Conservation (phyloP, 2,797 vertebrate species). For the Microtus agrestis region DNA sequence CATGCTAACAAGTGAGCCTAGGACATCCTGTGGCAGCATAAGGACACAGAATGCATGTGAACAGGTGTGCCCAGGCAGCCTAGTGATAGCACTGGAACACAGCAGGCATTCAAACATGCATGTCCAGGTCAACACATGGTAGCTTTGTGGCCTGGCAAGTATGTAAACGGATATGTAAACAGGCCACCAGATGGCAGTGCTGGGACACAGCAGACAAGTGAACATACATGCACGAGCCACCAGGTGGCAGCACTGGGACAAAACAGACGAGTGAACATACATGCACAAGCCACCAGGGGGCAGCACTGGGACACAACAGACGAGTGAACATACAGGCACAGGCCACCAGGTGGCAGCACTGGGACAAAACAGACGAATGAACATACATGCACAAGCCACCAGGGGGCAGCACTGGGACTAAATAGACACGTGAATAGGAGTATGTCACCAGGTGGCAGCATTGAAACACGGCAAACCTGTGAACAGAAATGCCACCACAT, state of each 20-base stretch:
- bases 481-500: neutral
- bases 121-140: neutral
- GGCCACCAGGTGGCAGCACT: neutral
- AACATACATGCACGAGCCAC: neutral
- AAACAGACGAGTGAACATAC: neutral
- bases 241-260: neutral
- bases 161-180: neutral
- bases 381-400: neutral
- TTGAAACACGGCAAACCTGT: too few species aligned
- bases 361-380: neutral
- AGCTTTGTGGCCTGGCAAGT: neutral
- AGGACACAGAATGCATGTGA: neutral
- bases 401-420: neutral
- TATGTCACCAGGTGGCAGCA: too few species aligned
- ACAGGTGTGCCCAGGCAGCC: neutral
- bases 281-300: neutral
- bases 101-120: neutral
- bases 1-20: neutral
- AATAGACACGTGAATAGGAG: too few species aligned
- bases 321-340: neutral
- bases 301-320: neutral
- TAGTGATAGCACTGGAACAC: neutral
- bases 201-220: neutral
- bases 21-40: neutral
- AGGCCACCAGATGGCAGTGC: neutral